Evolutionary conservation across 2,888 invertebrate species (phyloP), one percentile per base, ranked within the genome.

Genomic region (Rhingia campestris): DNA sequence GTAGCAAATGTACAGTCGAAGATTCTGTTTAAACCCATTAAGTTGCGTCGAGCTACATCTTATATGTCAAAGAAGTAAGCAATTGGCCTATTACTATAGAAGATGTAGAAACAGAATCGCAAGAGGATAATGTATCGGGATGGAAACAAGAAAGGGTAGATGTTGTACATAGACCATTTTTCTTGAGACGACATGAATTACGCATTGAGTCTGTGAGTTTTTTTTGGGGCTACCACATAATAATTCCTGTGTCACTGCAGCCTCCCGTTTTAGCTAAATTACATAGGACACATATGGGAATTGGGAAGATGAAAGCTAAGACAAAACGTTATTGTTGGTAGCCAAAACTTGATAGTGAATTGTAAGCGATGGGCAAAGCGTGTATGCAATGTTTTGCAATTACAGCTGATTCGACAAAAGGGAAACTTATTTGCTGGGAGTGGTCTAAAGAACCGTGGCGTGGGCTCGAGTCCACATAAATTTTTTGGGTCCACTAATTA

Each of bases 391-490:
- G 72, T 22, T 53, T 80, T 51, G 58, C 72, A 14, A 85, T 72
- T n/a, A 72, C 45, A 41, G 10, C 58, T 12, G 47, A 74, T 33
- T 49, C 72, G 14, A 41, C 39, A 10, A 79, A 72, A 58, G 63
- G 35, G 35, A 41, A 41, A 9, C 33, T 87, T 12, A 73, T 32
- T 61, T 75, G 43, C 6, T 86, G 86, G 64, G 45, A 67, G 39
- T 51, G 76, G 47, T 79, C 86, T 32, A 56, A 72, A 35, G 53
- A 79, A 49, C 86, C 86, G 9, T 87, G 81, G 81, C n/a, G n/a
- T n/a, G n/a, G n/a, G 22, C 76, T 51, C 79, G 86, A 47, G 66
- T 87, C 12, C 87, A 82, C 51, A 56, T 82, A 35, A 86, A 86
- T 54, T 80, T 75, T 12, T 54, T 54, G 1, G 81, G 67, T 4